Evolutionary conservation across 2,888 invertebrate genomes (phyloP).

Genomic region (Nemotelus nigrinus): DNA sequence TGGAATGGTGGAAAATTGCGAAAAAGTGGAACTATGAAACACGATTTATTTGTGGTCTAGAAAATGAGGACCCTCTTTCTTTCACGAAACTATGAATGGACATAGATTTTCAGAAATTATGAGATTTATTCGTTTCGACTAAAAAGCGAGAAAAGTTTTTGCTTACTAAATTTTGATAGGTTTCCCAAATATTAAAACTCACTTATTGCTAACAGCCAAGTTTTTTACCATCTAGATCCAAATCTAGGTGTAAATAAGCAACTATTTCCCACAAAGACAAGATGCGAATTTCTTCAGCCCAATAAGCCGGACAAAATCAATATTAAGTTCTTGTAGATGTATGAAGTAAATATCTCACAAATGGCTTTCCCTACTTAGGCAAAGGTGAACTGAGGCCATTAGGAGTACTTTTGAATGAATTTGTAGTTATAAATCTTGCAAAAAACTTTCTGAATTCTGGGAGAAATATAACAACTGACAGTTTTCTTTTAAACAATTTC

Average conservation of each 20-base stretch:
- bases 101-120: conserved; percentile 35
- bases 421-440: conserved; percentile 54
- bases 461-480: conserved; percentile 54
- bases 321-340: conserved; percentile 53
- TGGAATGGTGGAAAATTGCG: no score
- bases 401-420: conserved; percentile 52
- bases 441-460: conserved; percentile 53
- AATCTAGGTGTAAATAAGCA: conserved; percentile 54
- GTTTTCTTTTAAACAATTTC: conserved; percentile 53
- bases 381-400: conserved; percentile 52
- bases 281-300: conserved; percentile 53
- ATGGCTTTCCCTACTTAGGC: conserved; percentile 50
- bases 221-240: conserved; percentile 51
- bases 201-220: conserved; percentile 52
- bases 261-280: conserved; percentile 54
- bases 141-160: neutral
- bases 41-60: neutral
- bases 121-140: conserved; percentile 4
- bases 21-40: no score
- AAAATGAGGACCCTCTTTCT: conserved; percentile 1
- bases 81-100: conserved; percentile 11
- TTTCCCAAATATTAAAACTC: conserved; percentile 53
- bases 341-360: conserved; percentile 49
- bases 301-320: conserved; percentile 55
- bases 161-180: conserved; percentile 52